Conservation (phyloP, 2,113 vertebrate genomes). For the Heteronetta atricapilla region DNA sequence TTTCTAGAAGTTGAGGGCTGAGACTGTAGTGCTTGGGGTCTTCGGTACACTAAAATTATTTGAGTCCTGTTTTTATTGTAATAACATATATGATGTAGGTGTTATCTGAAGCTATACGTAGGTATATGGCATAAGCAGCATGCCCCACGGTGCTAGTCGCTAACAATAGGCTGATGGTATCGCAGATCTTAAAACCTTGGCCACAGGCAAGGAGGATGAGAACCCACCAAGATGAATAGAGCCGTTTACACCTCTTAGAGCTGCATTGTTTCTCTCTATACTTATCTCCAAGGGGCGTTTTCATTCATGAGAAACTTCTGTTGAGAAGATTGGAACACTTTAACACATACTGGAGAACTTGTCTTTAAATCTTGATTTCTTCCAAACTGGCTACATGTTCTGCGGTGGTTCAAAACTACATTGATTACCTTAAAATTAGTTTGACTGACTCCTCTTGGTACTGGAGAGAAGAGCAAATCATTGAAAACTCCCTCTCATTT, state of each 20-base stretch:
- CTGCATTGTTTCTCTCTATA: background rate
- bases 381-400: background rate
- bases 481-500: background rate
- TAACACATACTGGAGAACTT: slow-evolving; percentile 1
- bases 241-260: background rate
- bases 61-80: background rate
- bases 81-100: background rate
- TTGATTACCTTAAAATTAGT: background rate
- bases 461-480: background rate
- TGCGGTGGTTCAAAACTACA: background rate
- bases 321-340: background rate
- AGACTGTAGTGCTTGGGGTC: background rate
- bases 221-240: background rate
- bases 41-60: background rate
- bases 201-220: background rate
- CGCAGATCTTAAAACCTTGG: background rate
- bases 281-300: background rate
- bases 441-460: background rate
- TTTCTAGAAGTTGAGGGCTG: background rate
- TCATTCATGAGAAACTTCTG: background rate
- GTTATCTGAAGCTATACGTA: no score
- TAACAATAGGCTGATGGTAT: background rate
- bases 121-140: background rate
- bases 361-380: background rate
- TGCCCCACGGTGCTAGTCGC: background rate